Evolutionary conservation across 2,113 vertebrate species (phyloP).

Genomic region (Suricata suricatta): DNA sequence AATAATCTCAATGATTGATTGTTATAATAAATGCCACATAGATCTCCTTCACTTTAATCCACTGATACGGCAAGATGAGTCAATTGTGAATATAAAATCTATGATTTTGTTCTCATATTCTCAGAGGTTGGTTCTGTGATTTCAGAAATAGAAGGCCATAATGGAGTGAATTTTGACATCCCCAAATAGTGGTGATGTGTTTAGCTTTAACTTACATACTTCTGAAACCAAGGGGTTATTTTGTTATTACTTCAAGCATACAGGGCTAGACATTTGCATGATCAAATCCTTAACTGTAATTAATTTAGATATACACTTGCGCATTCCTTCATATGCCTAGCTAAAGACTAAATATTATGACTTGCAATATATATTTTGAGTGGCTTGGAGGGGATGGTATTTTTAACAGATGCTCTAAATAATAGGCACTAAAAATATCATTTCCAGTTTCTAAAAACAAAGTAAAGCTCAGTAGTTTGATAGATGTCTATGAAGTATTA

Average conservation of each 20-base stretch:
- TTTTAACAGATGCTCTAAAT: neutral
- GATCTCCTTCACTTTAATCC: neutral
- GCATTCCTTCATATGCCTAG: neutral
- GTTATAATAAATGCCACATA: slow-evolving; percentile 7
- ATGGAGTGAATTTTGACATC: slow-evolving; percentile 30
- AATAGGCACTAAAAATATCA: neutral
- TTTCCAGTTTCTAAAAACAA: neutral
- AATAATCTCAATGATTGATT: slow-evolving; percentile 5
- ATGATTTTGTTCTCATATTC: slow-evolving; percentile 3
- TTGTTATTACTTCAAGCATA: slow-evolving; percentile 9
- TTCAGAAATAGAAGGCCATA: neutral
- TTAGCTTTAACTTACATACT: neutral
- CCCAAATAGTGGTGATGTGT: neutral
- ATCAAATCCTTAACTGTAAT: neutral
- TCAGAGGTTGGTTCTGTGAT: neutral
- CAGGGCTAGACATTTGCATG: neutral
- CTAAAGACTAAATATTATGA: neutral
- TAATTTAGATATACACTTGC: neutral
- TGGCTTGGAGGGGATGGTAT: neutral
- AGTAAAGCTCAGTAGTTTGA: neutral
- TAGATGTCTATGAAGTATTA: neutral
- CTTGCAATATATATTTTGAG: neutral
- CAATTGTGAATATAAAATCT: neutral
- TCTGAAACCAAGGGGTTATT: neutral
- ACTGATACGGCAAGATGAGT: neutral